Evolutionary conservation across 2,797 vertebrate genomes (phyloP), one percentile per base, ranked within the genome.

Genomic region (Gymnoscopelus braueri): DNA sequence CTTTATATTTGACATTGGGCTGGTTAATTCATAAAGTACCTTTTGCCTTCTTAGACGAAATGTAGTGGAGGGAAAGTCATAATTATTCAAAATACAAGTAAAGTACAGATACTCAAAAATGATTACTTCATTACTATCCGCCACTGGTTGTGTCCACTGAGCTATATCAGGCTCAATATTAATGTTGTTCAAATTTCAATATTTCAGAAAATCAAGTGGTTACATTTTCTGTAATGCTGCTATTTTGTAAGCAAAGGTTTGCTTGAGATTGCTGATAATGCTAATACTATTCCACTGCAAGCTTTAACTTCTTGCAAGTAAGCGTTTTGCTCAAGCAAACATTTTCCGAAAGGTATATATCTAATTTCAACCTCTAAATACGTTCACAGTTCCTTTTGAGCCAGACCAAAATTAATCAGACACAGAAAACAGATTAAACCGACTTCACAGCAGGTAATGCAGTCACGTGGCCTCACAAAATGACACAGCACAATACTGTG

Each of bases 381-480:
- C 4, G 48, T 4, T 8, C 39, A 52, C 2, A 8, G 39, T 52
- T 32, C 14, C 39, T 13, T 51, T 60, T 2, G 9, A 35, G 19
- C 63, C 49, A 62, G 53, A 60, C 3, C n/a, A 51, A 57, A 15
- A 61, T 65, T 49, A 72, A 49, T 64, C 57, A 48, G 13, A 63
- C 50, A 57, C 55, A 65, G 57, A 73, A 63, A 58, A 63, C 53
- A 19, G 8, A 47, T 57, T 60, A n/a, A 44, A 63, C 10, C 24
- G 39, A 65, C 51, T 50, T 75, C 7, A n/a, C 44, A 67, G 64
- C 47, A 73, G 32, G 70, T 64, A 50, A 67, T 61, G 71, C 71
- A 26, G 14, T 69, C 47, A 63, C 53, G 13, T 1, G 60, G 61
- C 8, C n/a, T 64, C 10, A 24, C 24, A 35, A 35, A 35, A 35